Percentiles rank a stretch among this genome's conserved stretches.
Conservation (phyloP, 2,113 vertebrate genomes). For the Plotosus lineatus region DNA sequence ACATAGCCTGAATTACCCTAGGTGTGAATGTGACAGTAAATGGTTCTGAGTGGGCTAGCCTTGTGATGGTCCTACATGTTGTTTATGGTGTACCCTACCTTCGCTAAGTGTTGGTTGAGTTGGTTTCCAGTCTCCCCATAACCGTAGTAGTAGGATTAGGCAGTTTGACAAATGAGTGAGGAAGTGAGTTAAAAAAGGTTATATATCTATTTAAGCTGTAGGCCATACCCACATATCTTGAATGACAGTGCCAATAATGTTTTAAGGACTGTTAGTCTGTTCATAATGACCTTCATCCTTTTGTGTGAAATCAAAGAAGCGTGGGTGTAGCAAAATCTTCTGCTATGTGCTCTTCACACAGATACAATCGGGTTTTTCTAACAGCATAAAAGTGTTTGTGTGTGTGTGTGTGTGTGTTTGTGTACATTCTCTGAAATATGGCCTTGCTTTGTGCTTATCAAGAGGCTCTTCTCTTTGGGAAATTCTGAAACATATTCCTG, state of each 20-base stretch:
- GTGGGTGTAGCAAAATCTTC: neutral
- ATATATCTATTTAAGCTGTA: too few species aligned
- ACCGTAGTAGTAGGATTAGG: too few species aligned
- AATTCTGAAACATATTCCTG: neutral
- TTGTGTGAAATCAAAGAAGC: neutral
- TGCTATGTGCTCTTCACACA: neutral
- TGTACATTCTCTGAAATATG: neutral
- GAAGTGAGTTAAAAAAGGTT: too few species aligned
- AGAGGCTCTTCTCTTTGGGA: neutral
- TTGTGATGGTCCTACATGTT: too few species aligned
- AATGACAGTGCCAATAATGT: neutral
- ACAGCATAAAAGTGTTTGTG: neutral
- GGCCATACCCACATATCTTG: too few species aligned
- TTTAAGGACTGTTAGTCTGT: neutral
- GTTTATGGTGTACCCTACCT: too few species aligned
- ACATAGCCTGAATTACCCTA: neutral
- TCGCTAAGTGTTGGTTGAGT: too few species aligned
- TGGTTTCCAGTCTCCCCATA: too few species aligned
- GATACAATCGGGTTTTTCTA: neutral
- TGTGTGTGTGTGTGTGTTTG: neutral
- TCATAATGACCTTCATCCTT: neutral
- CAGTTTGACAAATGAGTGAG: too few species aligned
- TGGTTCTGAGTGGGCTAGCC: too few species aligned
- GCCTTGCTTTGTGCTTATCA: neutral
- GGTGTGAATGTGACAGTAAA: too few species aligned